Evolutionary conservation across 2,113 vertebrate species (phyloP).

Genomic region (Felis catus): DNA sequence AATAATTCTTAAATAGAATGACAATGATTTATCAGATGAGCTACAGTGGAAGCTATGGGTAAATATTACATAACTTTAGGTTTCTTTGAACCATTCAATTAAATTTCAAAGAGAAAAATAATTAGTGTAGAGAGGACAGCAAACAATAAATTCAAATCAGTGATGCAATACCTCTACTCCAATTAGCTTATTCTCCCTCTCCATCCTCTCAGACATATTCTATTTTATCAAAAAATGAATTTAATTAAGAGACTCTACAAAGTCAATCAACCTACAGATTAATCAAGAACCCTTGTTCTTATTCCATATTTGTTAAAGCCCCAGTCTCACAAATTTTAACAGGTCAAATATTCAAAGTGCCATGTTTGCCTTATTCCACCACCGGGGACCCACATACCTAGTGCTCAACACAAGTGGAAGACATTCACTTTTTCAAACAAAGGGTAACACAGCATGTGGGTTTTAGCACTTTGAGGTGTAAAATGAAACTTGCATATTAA

Average conservation of each 20-base stretch:
- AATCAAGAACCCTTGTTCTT: slow-evolving; percentile 4
- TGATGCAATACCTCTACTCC: neutral
- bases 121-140: neutral
- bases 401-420: neutral
- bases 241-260: neutral
- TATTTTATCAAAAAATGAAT: slow-evolving; percentile 52
- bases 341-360: neutral
- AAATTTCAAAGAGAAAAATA: slow-evolving; percentile 51
- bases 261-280: neutral
- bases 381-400: neutral
- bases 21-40: neutral
- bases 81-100: slow-evolving; percentile 51
- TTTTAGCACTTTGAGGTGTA: neutral
- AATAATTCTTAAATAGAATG: neutral
- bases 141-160: slow-evolving; percentile 57
- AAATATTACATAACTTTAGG: neutral
- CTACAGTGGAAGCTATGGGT: neutral
- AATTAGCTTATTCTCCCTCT: slow-evolving; percentile 33
- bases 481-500: slow-evolving; percentile 28
- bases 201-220: neutral
- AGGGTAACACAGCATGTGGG: neutral
- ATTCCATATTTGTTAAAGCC: slow-evolving; percentile 26
- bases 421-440: neutral
- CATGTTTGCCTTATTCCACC: neutral
- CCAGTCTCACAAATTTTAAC: neutral